phyloP scores from a whole-genome alignment of 2,797 vertebrate species.

The Notolepis coatsorum region DNA sequence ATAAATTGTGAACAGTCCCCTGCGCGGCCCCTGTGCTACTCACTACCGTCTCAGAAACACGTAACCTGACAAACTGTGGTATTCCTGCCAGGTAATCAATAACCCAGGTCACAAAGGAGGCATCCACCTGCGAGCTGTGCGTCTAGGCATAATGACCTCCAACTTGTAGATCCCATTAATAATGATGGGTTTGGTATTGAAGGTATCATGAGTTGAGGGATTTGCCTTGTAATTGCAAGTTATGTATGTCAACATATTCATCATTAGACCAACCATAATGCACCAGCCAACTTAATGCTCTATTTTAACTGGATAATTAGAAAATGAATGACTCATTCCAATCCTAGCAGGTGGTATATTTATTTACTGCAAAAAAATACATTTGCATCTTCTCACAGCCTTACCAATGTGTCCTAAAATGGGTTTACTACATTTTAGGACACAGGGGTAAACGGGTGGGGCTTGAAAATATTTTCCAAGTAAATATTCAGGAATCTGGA shows the following conservation, averaged over 20 bases:
- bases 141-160: neutral
- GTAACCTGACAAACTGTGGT: too few species aligned
- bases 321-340: too few species aligned
- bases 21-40: too few species aligned
- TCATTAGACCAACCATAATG: neutral
- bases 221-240: neutral
- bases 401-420: too few species aligned
- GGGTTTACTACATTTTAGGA: too few species aligned
- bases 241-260: neutral
- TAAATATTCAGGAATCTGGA: conserved; percentile 38
- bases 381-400: too few species aligned
- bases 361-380: too few species aligned
- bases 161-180: neutral
- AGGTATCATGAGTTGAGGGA: neutral
- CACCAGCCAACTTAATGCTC: neutral
- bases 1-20: too few species aligned
- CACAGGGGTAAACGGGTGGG: too few species aligned
- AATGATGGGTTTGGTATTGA: neutral
- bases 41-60: too few species aligned
- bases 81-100: too few species aligned
- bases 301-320: neutral
- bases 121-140: neutral
- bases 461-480: conserved; percentile 22
- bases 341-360: too few species aligned
- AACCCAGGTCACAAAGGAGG: neutral